phyloP scores from a whole-genome alignment of 1,140 invertebrate genomes.

The Triops cancriformis region DNA sequence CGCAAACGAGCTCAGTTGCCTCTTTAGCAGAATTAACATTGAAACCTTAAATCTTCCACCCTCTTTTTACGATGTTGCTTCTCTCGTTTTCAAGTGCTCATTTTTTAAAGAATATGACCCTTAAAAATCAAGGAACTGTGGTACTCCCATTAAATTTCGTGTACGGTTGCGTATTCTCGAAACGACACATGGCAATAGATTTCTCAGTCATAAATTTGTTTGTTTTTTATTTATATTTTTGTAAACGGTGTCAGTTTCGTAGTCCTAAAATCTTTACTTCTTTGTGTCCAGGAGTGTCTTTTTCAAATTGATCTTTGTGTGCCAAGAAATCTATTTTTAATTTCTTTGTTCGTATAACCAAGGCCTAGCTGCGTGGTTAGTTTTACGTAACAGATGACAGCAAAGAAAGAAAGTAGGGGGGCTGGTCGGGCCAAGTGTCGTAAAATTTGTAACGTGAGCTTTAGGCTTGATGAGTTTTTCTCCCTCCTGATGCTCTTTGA shows the following conservation, averaged over 20 bases:
- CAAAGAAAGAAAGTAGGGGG: not conserved
- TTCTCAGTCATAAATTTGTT: too few species aligned
- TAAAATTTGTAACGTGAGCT: not conserved
- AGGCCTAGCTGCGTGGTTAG: not conserved
- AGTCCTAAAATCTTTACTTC: too few species aligned
- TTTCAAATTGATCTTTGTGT: too few species aligned
- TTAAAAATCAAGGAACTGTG: too few species aligned
- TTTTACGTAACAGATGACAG: not conserved
- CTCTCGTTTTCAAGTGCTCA: not conserved
- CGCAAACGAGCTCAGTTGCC: not conserved
- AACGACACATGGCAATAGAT: too few species aligned
- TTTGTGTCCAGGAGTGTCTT: too few species aligned
- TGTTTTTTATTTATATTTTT: too few species aligned
- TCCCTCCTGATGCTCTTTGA: not conserved
- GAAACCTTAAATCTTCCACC: not conserved
- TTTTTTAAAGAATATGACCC: not conserved
- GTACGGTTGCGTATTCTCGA: too few species aligned
- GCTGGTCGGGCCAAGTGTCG: not conserved
- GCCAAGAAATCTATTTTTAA: not conserved
- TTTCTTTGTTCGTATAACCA: not conserved
- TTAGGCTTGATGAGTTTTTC: not conserved
- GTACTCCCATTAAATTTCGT: too few species aligned
- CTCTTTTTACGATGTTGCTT: not conserved
- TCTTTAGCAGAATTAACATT: conserved; percentile 3
- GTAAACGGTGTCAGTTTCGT: too few species aligned